Evolutionary conservation across 2,113 vertebrate species (phyloP).

Genomic region (Aythya baeri): DNA sequence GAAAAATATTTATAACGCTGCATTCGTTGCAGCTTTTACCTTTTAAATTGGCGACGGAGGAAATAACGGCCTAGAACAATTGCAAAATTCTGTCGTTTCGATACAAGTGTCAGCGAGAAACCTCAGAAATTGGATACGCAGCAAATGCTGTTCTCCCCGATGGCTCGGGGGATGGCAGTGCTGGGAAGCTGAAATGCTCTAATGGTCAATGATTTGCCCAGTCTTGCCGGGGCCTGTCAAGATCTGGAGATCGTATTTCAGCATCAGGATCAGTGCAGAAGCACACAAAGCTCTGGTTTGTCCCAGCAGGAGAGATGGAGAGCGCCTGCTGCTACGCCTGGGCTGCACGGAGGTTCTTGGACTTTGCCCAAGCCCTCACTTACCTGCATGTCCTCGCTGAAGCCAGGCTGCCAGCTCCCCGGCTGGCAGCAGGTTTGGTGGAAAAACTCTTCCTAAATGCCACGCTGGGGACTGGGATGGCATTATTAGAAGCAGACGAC

Average conservation of each 20-base stretch:
- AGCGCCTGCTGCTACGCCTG: not conserved
- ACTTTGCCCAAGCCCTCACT: not conserved
- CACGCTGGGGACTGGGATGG: not conserved
- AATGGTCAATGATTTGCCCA: not conserved
- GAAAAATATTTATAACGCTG: rapidly evolving
- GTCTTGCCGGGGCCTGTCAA: not conserved
- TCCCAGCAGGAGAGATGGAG: not conserved
- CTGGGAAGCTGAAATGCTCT: not conserved
- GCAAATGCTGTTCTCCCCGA: not conserved
- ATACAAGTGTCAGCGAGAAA: not conserved
- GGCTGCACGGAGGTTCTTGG: not conserved
- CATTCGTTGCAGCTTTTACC: not conserved
- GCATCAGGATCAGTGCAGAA: not conserved
- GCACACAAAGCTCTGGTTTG: not conserved
- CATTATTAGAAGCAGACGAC: not conserved
- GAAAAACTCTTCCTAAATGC: not conserved
- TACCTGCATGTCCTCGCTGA: not conserved
- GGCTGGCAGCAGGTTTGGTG: not conserved
- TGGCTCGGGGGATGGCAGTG: not conserved
- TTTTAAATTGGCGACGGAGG: rapidly evolving
- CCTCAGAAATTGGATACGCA: not conserved
- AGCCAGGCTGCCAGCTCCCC: not conserved
- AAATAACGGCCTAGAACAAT: not conserved
- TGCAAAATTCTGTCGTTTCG: rapidly evolving
- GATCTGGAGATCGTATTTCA: not conserved